Evolutionary conservation across 1,140 invertebrate genomes (phyloP).

Genomic region (Lamellibrachia luymesi): DNA sequence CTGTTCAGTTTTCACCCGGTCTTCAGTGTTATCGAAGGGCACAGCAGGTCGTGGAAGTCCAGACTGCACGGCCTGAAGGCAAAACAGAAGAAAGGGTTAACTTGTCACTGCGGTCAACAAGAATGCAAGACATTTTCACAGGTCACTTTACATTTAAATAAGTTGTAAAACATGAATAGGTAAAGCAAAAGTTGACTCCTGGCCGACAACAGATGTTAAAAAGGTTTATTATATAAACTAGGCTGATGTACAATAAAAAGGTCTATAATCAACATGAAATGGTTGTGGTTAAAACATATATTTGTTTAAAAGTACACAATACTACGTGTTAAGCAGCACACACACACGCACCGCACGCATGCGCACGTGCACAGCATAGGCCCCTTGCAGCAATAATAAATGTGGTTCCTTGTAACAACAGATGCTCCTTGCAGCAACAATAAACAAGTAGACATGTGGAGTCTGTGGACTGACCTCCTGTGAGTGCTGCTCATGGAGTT

Average conservation of each 20-base stretch:
- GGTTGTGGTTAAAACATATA: too few relatives aligned
- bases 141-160: neutral
- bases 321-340: too few relatives aligned
- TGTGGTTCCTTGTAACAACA: neutral
- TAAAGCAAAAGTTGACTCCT: neutral
- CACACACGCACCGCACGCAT: too few relatives aligned
- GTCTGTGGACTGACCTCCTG: slow-evolving; percentile 37
- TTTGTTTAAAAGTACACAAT: too few relatives aligned
- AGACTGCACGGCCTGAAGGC: slow-evolving; percentile 38
- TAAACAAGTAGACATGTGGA: neutral
- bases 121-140: neutral
- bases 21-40: slow-evolving; percentile 35
- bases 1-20: slow-evolving; percentile 40
- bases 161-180: neutral
- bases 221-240: neutral
- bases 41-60: slow-evolving; percentile 40
- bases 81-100: neutral
- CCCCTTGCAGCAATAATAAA: too few relatives aligned
- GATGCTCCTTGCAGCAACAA: neutral
- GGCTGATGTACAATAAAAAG: too few relatives aligned
- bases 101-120: neutral
- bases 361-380: too few relatives aligned
- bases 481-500: slow-evolving; percentile 43
- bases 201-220: neutral
- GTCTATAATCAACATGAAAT: too few relatives aligned